These are phyloP conservation scores for Xanthorhoe designata DNA, from an alignment of 2,888 invertebrate genomes.

Conservation along the genomic window DNA sequence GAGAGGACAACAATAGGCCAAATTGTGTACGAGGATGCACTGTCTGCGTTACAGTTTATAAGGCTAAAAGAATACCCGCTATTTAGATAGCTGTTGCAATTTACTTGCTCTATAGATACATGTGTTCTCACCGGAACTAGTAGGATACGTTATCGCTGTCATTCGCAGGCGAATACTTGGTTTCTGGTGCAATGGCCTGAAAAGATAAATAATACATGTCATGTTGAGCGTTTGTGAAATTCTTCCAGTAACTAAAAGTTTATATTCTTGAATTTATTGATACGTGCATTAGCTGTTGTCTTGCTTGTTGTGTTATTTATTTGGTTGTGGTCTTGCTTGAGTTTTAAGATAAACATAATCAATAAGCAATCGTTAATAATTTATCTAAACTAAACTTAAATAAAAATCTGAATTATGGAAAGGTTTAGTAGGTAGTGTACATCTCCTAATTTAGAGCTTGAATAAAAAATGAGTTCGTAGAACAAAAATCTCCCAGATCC, in stretches of 20 bases:
- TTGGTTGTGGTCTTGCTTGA: not conserved
- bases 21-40: conserved; percentile 48
- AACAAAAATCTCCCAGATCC: conserved; percentile 42
- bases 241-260: not conserved
- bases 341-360: not conserved
- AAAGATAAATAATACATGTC: conserved; percentile 68
- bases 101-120: conserved; percentile 19
- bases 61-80: conserved; percentile 23
- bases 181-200: conserved; percentile 68
- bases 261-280: conserved; percentile 25
- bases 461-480: no score
- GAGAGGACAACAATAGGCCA: conserved; percentile 58
- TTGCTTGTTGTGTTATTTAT: not conserved
- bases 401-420: not conserved
- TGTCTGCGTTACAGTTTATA: conserved; percentile 43
- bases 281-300: not conserved
- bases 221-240: conserved; percentile 55
- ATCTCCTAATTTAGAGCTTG: no score
- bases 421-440: no score
- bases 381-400: no score
- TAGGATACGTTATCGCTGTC: conserved; percentile 66
- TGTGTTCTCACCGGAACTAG: conserved; percentile 44
- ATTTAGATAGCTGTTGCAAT: conserved; percentile 23
- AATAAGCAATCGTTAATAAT: no score
- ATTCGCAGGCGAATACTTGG: conserved; percentile 59